Conservation (phyloP, 2,797 vertebrate genomes). For the Oryzias sinensis region DNA sequence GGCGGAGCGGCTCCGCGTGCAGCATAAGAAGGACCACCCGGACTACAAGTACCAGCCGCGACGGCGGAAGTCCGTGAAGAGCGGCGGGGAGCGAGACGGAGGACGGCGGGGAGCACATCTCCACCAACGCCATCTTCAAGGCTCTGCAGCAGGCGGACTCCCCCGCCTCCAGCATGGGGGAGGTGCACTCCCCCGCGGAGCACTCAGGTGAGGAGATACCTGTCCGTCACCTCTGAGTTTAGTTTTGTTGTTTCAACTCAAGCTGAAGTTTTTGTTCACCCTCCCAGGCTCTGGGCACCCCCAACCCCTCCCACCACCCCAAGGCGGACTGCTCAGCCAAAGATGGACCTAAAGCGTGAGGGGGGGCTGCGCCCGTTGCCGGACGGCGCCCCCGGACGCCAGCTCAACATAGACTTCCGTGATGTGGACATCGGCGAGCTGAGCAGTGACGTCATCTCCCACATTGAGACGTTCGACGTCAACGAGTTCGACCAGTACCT, state of each 20-base stretch:
- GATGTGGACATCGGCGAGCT: constrained; percentile 96
- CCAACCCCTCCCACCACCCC: constrained; percentile 94
- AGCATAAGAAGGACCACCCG: constrained; percentile 97
- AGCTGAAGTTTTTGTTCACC: not conserved
- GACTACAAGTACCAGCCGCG: constrained; percentile 97
- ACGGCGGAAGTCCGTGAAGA: constrained; percentile 93
- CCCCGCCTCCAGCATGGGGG: constrained; percentile 93
- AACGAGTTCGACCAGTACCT: constrained; percentile 97
- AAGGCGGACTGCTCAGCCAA: constrained; percentile 88
- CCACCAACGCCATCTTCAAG: constrained; percentile 95
- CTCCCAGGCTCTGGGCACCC: constrained; percentile 91
- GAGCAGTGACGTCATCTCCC: constrained; percentile 97
- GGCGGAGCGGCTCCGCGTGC: constrained; percentile 92
- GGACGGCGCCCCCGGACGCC: constrained; percentile 81
- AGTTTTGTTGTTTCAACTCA: not conserved
- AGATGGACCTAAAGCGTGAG: constrained; percentile 91
- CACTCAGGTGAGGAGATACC: constrained; percentile 84
- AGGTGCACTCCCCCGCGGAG: constrained; percentile 92
- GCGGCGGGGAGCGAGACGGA: constrained; percentile 90
- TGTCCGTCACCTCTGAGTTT: too few species aligned
- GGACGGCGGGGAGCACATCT: constrained; percentile 90
- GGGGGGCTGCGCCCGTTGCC: constrained; percentile 79
- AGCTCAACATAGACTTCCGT: constrained; percentile 95
- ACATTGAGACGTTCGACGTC: constrained; percentile 96
- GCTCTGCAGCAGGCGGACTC: constrained; percentile 94